Evolutionary conservation across 2,113 vertebrate species (phyloP), one percentile per base, ranked within the genome.

Genomic region (Dromiciops gliroides): DNA sequence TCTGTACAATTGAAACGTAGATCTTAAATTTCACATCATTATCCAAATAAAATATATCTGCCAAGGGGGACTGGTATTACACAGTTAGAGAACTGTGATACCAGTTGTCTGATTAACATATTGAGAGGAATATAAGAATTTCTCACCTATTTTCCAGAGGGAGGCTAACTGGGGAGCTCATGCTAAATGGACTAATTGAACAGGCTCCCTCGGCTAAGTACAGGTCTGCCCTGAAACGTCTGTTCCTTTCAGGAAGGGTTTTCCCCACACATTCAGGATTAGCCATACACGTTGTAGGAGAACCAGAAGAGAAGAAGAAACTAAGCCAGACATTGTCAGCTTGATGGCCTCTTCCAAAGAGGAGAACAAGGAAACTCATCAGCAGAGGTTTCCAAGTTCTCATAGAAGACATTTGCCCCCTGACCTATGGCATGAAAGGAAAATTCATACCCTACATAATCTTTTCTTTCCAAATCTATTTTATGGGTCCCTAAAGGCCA

Each of bases 11-110:
- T 98, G 98, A 99, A 99, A 99, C 98, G 98, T 99, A 99, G 99
- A 99, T 99, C 99, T 99, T 99, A 99, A 99, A 99, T 99, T 99
- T 99, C 99, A 99, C 99, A 99, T 99, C 99, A 99, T 99, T 99
- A 99, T 99, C 99, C 99, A 98, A 98, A 99, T 99, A 99, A 99
- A 99, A 99, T 99, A 98, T 98, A 98, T 99, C 98, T 99, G 99
- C 99, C 99, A 99, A 99, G 98, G 99, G 99, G 99, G 98, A 99
- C 99, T 98, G 98, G 98, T 98, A 98, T 99, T 99, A 99, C 98
- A 99, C 98, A 98, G 98, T 98, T 98, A 98, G 98, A 98, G 98
- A 98, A 98, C 98, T 98, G 98, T 98, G 98, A 99, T 98, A 98
- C 98, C 98, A 98, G 98, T 98, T 98, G 98, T 98, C 98, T 99